These are phyloP conservation scores for Coenobita brevimanus DNA, from an alignment of 1,140 invertebrate genomes.

Conservation along the genomic window DNA sequence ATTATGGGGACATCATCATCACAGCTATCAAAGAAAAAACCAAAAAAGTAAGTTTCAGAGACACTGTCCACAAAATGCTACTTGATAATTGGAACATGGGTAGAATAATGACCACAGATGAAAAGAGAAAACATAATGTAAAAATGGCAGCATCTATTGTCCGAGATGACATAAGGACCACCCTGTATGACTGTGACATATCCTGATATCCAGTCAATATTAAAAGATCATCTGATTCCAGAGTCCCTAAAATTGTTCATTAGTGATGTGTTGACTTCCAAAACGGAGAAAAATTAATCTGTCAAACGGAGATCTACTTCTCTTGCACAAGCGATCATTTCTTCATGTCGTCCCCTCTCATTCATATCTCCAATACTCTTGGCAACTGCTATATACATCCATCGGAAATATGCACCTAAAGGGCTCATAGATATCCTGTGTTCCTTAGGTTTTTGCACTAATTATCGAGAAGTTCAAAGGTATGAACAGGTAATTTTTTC, in stretches of 20 bases:
- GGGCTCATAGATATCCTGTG: not conserved
- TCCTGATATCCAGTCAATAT: not conserved
- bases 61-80: not conserved
- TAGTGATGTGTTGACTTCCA: not conserved
- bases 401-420: constrained; percentile 17
- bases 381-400: not conserved
- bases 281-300: not conserved
- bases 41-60: no score
- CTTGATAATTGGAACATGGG: not conserved
- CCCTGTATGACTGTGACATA: not conserved
- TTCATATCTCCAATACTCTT: constrained; percentile 18
- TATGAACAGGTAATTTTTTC: constrained; percentile 14
- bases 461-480: no score
- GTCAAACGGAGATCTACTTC: not conserved
- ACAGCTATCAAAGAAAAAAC: no score
- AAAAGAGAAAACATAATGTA: not conserved
- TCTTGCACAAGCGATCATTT: not conserved
- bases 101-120: not conserved
- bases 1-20: no score
- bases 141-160: not conserved
- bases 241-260: not conserved
- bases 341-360: not conserved
- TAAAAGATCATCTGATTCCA: not conserved
- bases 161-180: not conserved
- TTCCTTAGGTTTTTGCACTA: constrained; percentile 16